Evolutionary conservation across 2,888 invertebrate species (phyloP), one percentile per base, ranked within the genome.

Genomic region (Allolobophora icterica): DNA sequence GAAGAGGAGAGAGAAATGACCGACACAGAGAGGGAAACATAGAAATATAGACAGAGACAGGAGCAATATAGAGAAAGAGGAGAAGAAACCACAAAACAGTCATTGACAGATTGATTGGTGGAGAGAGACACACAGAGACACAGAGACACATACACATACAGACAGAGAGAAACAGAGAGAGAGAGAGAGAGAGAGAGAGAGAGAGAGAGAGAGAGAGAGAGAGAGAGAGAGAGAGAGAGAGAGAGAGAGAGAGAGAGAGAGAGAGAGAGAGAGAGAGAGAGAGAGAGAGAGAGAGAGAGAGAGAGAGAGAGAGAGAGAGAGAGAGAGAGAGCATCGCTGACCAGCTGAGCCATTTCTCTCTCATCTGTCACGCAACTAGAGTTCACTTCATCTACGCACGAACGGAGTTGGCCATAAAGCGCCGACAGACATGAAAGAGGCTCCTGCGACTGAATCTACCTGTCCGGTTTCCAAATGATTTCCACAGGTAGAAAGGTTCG

Each of bases 381-480:
- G 71, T 71, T 71, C 71, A n/a, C n/a, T 71, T 71, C 30, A 6
- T 52, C 71, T 71, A 71, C 71, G 71, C 71, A 71, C 71, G 71
- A 71, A 71, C n/a, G 8, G 71, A 71, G 30, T 8, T 71, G 17
- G 3, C 0, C n/a, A 71, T 71, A n/a, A 71, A 71, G 30, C 71
- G 71, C 71, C 71, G 71, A 71, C n/a, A n/a, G 71, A 71, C 71
- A 71, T 71, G 71, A 71, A 71, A 71, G 71, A 71, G n/a, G n/a
- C 71, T 1, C 42, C 42, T 17, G 30, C 19, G 71, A 71, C 11
- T 5, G n/a, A n/a, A 71, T 17, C 71, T 71, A 71, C 71, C 71
- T 71, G 71, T n/a, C 71, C 71, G 71, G n/a, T 71, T n/a, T 71
- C 30, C 71, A 71, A 71, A 71, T 71, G n/a, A 71, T 30, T n/a